Evolutionary conservation across 2,888 invertebrate genomes (phyloP).

Genomic region (Yponomeuta evonymella): DNA sequence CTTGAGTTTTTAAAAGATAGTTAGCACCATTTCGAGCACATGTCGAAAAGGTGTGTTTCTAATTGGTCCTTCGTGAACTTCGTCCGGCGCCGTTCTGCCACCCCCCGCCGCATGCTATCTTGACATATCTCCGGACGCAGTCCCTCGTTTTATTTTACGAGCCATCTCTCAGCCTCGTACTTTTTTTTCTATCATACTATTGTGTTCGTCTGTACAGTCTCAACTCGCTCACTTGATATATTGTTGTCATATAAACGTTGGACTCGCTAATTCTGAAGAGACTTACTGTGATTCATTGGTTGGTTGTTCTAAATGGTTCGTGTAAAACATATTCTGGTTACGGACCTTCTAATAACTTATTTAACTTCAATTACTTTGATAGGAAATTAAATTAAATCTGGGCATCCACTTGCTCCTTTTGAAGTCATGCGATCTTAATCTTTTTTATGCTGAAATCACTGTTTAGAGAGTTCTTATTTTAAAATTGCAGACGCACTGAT

Average conservation of each 20-base stretch:
- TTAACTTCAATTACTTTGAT: background rate
- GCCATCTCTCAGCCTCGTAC: slow-evolving; percentile 58
- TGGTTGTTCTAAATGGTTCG: background rate
- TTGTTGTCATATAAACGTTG: slow-evolving; percentile 49
- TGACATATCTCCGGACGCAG: slow-evolving; percentile 73
- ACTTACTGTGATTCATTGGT: slow-evolving; percentile 34
- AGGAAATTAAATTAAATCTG: background rate
- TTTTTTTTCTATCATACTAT: slow-evolving; percentile 57
- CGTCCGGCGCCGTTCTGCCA: slow-evolving; percentile 46
- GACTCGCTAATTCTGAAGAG: slow-evolving; percentile 48
- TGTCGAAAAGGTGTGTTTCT: slow-evolving; percentile 75
- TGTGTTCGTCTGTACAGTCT: slow-evolving; percentile 57
- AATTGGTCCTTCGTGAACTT: slow-evolving; percentile 65
- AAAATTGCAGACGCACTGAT: slow-evolving; percentile 33
- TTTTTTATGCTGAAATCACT: background rate
- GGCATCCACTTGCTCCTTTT: background rate
- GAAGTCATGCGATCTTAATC: background rate
- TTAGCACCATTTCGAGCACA: slow-evolving; percentile 62
- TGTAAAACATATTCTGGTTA: background rate
- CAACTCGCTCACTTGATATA: slow-evolving; percentile 59
- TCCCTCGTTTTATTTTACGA: slow-evolving; percentile 74
- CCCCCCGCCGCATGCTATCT: slow-evolving; percentile 70
- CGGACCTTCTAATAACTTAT: background rate
- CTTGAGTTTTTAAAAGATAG: slow-evolving; percentile 50
- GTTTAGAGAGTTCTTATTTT: background rate